phyloP scores from a whole-genome alignment of 1,140 invertebrate genomes.

The Zaprionus camerounensis region DNA sequence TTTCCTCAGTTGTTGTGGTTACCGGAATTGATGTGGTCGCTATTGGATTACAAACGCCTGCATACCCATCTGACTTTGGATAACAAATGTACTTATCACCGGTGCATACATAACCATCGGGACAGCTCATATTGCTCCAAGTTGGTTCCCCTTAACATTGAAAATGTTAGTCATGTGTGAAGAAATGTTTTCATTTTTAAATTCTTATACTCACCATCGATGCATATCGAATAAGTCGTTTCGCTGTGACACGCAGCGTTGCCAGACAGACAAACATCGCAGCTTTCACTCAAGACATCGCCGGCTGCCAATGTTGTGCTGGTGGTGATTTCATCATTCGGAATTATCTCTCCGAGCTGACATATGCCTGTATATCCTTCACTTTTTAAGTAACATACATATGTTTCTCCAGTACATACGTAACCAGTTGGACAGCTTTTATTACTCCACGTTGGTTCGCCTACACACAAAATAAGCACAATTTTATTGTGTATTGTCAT shows the following conservation, averaged over 20 bases:
- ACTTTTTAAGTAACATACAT: neutral
- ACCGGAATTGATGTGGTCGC: neutral
- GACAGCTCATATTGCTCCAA: neutral
- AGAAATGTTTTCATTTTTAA: neutral
- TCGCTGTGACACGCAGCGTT: neutral
- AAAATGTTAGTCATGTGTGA: neutral
- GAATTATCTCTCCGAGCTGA: neutral
- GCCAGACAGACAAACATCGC: slow-evolving; percentile 47
- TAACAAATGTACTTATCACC: neutral
- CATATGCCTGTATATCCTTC: neutral
- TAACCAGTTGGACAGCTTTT: neutral
- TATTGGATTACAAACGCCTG: neutral
- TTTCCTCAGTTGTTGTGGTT: neutral
- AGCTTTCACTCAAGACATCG: slow-evolving; percentile 4
- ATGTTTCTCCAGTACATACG: neutral
- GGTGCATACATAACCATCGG: neutral
- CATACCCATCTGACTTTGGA: neutral
- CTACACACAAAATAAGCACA: neutral
- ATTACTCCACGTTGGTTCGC: neutral
- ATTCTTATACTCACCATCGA: neutral
- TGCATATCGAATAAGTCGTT: slow-evolving; percentile 2
- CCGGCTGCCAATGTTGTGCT: neutral
- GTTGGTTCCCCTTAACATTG: neutral
- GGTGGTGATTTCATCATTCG: neutral
- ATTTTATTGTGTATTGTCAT: neutral